phyloP scores from a whole-genome alignment of 2,113 vertebrate species.

The Oreotragus oreotragus region DNA sequence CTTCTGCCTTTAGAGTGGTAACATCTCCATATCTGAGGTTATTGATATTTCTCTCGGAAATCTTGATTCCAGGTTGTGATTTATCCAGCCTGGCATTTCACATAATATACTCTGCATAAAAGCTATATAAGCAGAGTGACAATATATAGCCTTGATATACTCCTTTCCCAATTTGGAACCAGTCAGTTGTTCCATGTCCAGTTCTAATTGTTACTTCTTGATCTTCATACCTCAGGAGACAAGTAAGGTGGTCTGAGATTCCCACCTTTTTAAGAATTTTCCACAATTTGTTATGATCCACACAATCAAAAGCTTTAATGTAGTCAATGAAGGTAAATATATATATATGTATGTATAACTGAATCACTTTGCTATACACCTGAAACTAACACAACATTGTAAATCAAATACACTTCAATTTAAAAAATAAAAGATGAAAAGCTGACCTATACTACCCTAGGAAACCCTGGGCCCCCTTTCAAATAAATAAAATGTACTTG shows the following conservation, averaged over 20 bases:
- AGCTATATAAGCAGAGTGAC: neutral
- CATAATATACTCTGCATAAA: neutral
- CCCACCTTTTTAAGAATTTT: neutral
- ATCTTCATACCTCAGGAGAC: neutral
- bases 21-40: neutral
- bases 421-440: neutral
- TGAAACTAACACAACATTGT: neutral
- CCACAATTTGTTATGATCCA: neutral
- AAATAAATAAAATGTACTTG: neutral
- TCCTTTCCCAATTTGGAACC: neutral
- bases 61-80: neutral
- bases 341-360: neutral
- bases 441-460: neutral
- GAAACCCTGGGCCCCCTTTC: neutral
- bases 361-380: neutral
- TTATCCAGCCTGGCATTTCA: neutral
- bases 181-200: neutral
- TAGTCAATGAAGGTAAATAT: neutral
- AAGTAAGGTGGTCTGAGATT: neutral
- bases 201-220: neutral
- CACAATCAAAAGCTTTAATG: neutral
- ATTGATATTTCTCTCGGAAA: neutral
- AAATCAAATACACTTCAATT: neutral
- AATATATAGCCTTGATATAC: neutral
- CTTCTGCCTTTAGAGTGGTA: neutral